These are phyloP conservation scores for Natator depressus DNA, from an alignment of 2,113 vertebrate genomes.

Conservation along the genomic window DNA sequence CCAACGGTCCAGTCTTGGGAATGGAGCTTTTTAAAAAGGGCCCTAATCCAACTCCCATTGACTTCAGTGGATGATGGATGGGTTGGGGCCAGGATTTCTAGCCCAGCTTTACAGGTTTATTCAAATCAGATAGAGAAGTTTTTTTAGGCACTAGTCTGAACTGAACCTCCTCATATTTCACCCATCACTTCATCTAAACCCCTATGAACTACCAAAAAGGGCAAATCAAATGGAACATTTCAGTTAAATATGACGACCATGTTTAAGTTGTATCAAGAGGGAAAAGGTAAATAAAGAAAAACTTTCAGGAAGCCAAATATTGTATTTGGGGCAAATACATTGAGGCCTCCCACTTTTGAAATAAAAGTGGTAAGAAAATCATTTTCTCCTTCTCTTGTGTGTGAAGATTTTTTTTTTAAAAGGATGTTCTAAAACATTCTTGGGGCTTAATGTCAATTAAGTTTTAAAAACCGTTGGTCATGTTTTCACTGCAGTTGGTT, in stretches of 20 bases:
- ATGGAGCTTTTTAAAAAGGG: neutral
- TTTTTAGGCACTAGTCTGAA: neutral
- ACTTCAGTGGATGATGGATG: neutral
- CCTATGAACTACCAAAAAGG: neutral
- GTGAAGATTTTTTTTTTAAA: neutral
- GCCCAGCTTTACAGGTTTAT: neutral
- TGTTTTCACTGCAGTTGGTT: neutral
- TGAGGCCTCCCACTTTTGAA: neutral
- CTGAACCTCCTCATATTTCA: neutral
- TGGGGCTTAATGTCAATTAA: neutral
- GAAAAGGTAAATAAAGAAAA: neutral
- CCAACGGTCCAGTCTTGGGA: neutral
- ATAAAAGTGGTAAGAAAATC: neutral
- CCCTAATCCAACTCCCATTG: neutral
- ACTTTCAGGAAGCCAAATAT: neutral
- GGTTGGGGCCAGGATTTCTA: neutral
- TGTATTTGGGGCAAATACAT: neutral
- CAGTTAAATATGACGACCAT: neutral
- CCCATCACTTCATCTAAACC: neutral
- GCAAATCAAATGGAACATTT: neutral
- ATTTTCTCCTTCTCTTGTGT: neutral
- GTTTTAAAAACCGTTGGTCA: neutral
- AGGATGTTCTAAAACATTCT: neutral
- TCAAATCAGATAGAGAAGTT: neutral
- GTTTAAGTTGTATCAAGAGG: neutral